Conservation (phyloP, 2,113 vertebrate genomes). For the Lagopus leucura region DNA sequence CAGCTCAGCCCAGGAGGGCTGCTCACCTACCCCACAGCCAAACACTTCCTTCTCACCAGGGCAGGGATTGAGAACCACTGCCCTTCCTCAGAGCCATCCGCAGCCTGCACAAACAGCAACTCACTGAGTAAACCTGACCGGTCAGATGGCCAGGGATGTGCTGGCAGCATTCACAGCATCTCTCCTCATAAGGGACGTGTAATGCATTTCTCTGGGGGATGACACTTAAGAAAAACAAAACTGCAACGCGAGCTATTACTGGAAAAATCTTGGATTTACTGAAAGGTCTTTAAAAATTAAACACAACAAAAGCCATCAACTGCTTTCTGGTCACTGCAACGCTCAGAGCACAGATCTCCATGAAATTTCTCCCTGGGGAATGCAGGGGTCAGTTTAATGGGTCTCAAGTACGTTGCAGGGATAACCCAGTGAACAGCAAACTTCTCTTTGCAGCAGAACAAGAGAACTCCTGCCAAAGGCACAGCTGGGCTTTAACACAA, state of each 20-base stretch:
- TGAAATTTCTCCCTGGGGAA: not conserved
- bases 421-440: not conserved
- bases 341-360: not conserved
- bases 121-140: not conserved
- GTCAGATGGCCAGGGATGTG: not conserved
- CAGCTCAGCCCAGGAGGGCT: not conserved
- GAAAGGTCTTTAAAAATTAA: conserved; percentile 15
- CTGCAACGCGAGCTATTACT: not conserved
- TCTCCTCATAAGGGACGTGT: not conserved
- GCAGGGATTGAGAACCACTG: not conserved
- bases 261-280: not conserved
- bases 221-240: not conserved
- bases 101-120: not conserved
- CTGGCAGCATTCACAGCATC: not conserved
- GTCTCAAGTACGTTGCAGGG: too few relatives aligned
- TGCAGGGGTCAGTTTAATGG: not conserved
- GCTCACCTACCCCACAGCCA: not conserved
- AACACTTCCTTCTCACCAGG: not conserved
- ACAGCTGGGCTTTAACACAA: not conserved
- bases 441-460: not conserved
- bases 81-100: not conserved
- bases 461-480: not conserved
- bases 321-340: not conserved
- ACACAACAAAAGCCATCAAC: not conserved
- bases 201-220: not conserved